Evolutionary conservation across 1,140 invertebrate genomes (phyloP).

Genomic region (Aphaenogaster floridana): DNA sequence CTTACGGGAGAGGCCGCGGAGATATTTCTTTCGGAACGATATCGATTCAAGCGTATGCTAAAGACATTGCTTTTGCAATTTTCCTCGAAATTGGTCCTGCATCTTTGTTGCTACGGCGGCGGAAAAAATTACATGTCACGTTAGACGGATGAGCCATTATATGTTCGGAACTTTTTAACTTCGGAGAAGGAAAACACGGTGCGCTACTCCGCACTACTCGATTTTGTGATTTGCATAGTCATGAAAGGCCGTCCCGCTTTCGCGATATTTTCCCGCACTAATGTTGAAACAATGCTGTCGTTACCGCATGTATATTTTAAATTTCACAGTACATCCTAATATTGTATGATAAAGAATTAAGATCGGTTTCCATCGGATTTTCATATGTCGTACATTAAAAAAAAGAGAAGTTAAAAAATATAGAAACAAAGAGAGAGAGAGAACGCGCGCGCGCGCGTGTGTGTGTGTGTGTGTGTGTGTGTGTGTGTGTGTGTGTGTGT

Average conservation of each 20-base stretch:
- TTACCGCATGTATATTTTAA: not conserved
- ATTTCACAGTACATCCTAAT: not conserved
- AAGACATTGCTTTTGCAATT: conserved; percentile 23
- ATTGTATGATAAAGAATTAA: conserved; percentile 15
- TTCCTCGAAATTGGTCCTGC: conserved; percentile 9
- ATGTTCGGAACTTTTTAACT: conserved; percentile 27
- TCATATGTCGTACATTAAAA: not conserved
- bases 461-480: too few species aligned
- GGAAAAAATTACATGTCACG: conserved; percentile 41
- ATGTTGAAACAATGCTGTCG: conserved; percentile 31
- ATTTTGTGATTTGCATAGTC: conserved; percentile 46
- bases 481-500: too few species aligned
- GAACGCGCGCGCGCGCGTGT: too few species aligned
- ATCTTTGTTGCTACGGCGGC: conserved; percentile 9
- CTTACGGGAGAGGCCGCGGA: not conserved
- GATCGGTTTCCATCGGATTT: not conserved
- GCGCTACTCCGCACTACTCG: conserved; percentile 1
- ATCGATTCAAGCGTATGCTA: conserved; percentile 24
- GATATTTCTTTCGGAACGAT: not conserved
- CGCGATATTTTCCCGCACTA: conserved; percentile 19
- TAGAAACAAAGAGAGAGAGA: not conserved
- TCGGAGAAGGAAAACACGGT: conserved; percentile 2
- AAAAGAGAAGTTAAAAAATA: not conserved
- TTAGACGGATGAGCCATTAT: conserved; percentile 34
- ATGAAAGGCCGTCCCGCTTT: conserved; percentile 7